Base-by-base conservation (phyloP, 1,140 invertebrate species). In the Elymnias hypermnestra region DNA sequence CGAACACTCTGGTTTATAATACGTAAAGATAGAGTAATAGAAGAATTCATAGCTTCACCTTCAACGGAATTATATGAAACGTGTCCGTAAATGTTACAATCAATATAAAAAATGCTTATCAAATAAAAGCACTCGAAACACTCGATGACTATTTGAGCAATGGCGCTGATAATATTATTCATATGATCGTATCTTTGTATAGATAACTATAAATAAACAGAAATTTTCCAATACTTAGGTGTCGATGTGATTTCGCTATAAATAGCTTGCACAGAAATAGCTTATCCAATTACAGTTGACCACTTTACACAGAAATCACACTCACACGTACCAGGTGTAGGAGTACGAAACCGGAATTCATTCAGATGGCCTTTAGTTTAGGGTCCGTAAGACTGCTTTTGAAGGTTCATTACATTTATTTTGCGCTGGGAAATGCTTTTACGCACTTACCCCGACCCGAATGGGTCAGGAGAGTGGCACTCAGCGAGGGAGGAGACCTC, bases 41-140 rank as follows among this genome's bases (percentile, higher is more conserved):
- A 6, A 8, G 2, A 25, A 25, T n/a, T 8, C 23, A 10, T 22
- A 25, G 17, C 17, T 26, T 28, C 14, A 8, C 14, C 13, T 5
- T 17, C 7, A 2, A 39, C 26, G 19, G 3, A 40, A 9, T 31
- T 18, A 14, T 47, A 47, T 47, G 15, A 36, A 26, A 26, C 36
- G 25, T 23, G 44, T 38, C 31, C 7, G 31, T 15, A 48, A 40
- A 31, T 21, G 45, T 40, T 48, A 48, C 19, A 4, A 22, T 22
- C 28, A 38, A 40, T 48, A 40, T 28, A 13, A 48, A 40, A 48
- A 48, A 48, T 40, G 36, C n/a, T 48, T 48, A 48, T 48, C 45
- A 12, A 2, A 26, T n/a, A 29, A 29, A 29, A 29, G 9, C 19
- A 48, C 45, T 48, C 28, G 9, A 48, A 48, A 40, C 14, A 15